Conservation (phyloP, 1,140 invertebrate species). For the Drosophila ananassae region DNA sequence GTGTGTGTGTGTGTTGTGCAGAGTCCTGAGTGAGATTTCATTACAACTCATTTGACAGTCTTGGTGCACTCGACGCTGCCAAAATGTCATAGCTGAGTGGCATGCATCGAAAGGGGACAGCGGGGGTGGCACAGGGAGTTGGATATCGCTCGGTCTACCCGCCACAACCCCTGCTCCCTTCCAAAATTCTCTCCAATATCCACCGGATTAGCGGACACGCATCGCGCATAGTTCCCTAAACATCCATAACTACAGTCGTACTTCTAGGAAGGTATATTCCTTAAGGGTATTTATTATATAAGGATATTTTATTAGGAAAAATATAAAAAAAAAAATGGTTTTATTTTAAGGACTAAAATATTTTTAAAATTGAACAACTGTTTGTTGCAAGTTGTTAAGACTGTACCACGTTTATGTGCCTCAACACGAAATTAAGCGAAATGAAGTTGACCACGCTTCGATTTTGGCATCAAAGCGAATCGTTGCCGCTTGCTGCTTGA, state of each 20-base stretch:
- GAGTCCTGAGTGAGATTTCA: slow-evolving; percentile 77
- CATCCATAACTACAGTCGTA: slow-evolving; percentile 3
- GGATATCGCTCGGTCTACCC: slow-evolving; percentile 7
- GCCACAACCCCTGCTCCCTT: not conserved
- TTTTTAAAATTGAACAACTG: not conserved
- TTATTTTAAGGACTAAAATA: not conserved
- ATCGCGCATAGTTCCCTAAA: slow-evolving; percentile 26
- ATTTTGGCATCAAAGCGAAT: slow-evolving; percentile 79
- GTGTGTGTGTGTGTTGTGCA: not conserved
- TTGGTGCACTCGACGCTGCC: slow-evolving; percentile 80
- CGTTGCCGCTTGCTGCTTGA: slow-evolving; percentile 46
- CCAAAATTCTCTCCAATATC: slow-evolving; percentile 2
- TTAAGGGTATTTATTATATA: not conserved
- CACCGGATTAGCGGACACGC: slow-evolving; percentile 65
- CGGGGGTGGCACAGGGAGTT: slow-evolving; percentile 18
- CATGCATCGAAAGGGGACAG: slow-evolving; percentile 54
- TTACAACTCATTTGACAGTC: slow-evolving; percentile 83
- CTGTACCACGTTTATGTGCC: slow-evolving; percentile 37
- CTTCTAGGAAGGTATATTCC: not conserved
- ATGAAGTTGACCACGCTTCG: slow-evolving; percentile 82
- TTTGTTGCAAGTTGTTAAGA: not conserved
- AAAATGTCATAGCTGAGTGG: slow-evolving; percentile 81
- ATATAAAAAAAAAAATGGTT: not conserved
- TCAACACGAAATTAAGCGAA: slow-evolving; percentile 79
- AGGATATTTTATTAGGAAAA: not conserved